Evolutionary conservation across 2,888 invertebrate species (phyloP), one percentile per base, ranked within the genome.

Genomic region (Brachyopa scutellaris): DNA sequence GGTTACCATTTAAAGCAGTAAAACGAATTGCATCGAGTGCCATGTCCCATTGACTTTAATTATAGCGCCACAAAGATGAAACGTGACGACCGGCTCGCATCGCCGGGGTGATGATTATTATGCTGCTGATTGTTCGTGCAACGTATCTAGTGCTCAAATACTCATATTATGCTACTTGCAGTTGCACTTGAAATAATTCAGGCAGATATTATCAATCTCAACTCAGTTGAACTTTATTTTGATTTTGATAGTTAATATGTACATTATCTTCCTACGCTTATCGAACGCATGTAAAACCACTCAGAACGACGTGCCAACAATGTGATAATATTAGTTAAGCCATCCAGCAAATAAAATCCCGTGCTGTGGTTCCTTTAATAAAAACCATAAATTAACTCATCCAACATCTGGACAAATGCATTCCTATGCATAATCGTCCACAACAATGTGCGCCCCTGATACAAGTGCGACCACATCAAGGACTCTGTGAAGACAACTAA

Each of bases 331-430:
- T 66, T 36, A 76, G 57, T 29, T 42, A 57, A 47, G 17, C 59
- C 64, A 62, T 70, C 61, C 51, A 23, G 55, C 64, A 59, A 64
- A 57, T 53, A 53, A 59, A 72, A 70, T 42, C 31, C 53, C 53
- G 53, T 77, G 70, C 57, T 6, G 3, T 26, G 26, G 3, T 5
- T 64, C 70, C 82, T 66, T 77, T 82, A 82, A 82, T 82, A 77
- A 82, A 82, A 82, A 72, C 61, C 64, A 77, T 82, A 77, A 82
- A 82, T 82, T 82, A 77, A 82, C 53, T 66, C 29, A 55, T 66
- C 77, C 77, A 77, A 77, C 77, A 77, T 77, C 77, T 82, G 70
- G 59, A 77, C 66, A 77, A 82, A 82, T 82, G 82, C 82, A 77
- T 72, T 66, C n/a, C 53, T 45, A 47, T 72, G 38, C 59, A 61